Conservation (phyloP, 2,113 vertebrate species). For the Lutjanus erythropterus region DNA sequence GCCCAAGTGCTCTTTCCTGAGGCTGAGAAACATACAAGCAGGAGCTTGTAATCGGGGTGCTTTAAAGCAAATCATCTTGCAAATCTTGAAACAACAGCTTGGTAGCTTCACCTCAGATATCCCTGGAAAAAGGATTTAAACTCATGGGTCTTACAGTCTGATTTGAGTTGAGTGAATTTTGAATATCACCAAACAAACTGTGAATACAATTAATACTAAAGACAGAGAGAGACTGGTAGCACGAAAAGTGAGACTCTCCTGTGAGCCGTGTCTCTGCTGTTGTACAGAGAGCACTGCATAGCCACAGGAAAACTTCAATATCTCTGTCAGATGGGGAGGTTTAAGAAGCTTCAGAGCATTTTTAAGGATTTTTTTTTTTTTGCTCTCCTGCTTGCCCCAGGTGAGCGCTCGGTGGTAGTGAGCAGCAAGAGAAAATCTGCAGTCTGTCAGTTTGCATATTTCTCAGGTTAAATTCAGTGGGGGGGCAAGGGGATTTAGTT, state of each 20-base stretch:
- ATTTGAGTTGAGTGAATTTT: neutral
- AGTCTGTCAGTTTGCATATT: constrained; percentile 63
- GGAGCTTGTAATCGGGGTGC: constrained; percentile 34
- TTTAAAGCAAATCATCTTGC: constrained; percentile 49
- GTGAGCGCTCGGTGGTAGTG: constrained; percentile 28
- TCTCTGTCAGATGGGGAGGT: constrained; percentile 24
- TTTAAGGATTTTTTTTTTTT: constrained; percentile 4
- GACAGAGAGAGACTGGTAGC: neutral
- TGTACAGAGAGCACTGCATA: constrained; percentile 2
- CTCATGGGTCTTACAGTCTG: neutral
- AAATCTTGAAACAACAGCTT: constrained; percentile 55
- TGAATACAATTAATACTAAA: neutral
- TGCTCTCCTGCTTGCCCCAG: constrained; percentile 39
- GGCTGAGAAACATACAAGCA: constrained; percentile 50
- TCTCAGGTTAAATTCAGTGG: constrained; percentile 39
- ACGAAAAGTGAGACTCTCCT: constrained; percentile 16
- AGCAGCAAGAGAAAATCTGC: constrained; percentile 75
- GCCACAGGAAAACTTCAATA: constrained; percentile 45
- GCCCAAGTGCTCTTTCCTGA: constrained; percentile 25
- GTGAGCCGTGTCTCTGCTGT: constrained; percentile 27
- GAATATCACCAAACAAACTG: constrained; percentile 15
- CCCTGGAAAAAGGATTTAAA: constrained; percentile 13
- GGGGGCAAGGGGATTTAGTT: constrained; percentile 17
- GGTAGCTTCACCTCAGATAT: neutral
- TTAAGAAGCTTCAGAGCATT: constrained; percentile 41